Percentiles rank a stretch among this genome's conserved stretches.
These are phyloP conservation scores for Mesochorus sp. DNA, from an alignment of 2,888 invertebrate species.

Conservation along the genomic window DNA sequence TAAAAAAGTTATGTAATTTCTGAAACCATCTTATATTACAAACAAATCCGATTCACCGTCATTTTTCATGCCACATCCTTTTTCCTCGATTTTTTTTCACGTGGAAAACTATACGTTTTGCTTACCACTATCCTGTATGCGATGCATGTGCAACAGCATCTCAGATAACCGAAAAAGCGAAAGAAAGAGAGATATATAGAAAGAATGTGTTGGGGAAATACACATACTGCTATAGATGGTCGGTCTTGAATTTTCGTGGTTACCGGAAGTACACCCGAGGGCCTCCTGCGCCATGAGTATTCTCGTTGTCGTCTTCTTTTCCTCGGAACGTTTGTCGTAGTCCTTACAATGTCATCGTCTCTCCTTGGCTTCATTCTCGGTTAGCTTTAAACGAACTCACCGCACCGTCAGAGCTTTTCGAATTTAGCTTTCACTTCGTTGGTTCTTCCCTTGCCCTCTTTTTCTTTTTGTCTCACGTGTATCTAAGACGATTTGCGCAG, in stretches of 20 bases:
- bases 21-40: background rate
- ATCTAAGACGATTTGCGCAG: too few species aligned
- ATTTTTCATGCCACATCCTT: background rate
- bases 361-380: constrained; percentile 19
- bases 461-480: background rate
- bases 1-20: constrained; percentile 8
- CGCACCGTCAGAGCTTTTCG: constrained; percentile 2
- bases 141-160: constrained; percentile 30
- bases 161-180: too few species aligned
- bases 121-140: background rate
- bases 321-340: constrained; percentile 14
- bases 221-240: too few species aligned
- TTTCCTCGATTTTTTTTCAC: constrained; percentile 3
- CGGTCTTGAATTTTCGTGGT: constrained; percentile 54
- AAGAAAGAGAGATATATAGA: too few species aligned
- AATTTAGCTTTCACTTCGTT: constrained; percentile 26
- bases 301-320: constrained; percentile 34
- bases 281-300: constrained; percentile 44
- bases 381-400: constrained; percentile 20
- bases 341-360: constrained; percentile 27
- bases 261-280: constrained; percentile 53
- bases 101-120: constrained; percentile 41
- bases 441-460: background rate
- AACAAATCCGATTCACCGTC: background rate
- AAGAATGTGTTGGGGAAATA: too few species aligned